These are phyloP conservation scores for Hedychridium roseum DNA, from an alignment of 2,888 invertebrate genomes.

Conservation along the genomic window DNA sequence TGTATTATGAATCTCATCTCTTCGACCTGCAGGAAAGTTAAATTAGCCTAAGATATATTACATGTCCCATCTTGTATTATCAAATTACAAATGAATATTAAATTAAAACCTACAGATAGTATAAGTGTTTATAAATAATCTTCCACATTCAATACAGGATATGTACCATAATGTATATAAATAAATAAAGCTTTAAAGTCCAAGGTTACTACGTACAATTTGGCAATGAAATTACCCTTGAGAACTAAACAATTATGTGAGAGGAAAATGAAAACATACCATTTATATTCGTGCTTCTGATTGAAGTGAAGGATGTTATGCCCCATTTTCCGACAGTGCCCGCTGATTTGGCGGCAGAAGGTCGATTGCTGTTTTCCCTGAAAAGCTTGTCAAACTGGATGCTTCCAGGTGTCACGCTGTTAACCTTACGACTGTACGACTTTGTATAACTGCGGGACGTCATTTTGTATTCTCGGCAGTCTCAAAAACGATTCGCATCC, in stretches of 20 bases:
- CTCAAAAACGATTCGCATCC: conserved; percentile 41
- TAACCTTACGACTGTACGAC: conserved; percentile 60
- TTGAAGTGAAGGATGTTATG: conserved; percentile 91
- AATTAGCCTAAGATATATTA: not conserved
- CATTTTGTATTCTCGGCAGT: conserved; percentile 47
- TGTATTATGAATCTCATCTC: conserved; percentile 53
- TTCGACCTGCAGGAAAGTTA: conserved; percentile 45
- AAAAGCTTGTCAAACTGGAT: conserved; percentile 73
- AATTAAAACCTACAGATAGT: not conserved
- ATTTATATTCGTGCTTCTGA: conserved; percentile 77
- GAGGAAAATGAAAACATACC: conserved; percentile 65
- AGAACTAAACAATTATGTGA: not conserved
- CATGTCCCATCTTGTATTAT: too few species aligned
- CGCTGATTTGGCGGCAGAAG: conserved; percentile 87
- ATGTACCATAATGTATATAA: too few species aligned
- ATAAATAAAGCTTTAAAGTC: too few species aligned
- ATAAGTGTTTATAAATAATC: not conserved
- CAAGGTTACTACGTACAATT: too few species aligned
- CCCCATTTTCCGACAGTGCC: conserved; percentile 95
- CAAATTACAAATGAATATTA: too few species aligned
- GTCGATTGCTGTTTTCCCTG: conserved; percentile 84
- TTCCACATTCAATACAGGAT: not conserved
- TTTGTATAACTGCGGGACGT: conserved; percentile 61
- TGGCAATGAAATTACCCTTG: too few species aligned
- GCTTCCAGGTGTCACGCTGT: conserved; percentile 63